These are phyloP conservation scores for Rhyzopertha dominica DNA, from an alignment of 1,140 invertebrate genomes.

Conservation along the genomic window DNA sequence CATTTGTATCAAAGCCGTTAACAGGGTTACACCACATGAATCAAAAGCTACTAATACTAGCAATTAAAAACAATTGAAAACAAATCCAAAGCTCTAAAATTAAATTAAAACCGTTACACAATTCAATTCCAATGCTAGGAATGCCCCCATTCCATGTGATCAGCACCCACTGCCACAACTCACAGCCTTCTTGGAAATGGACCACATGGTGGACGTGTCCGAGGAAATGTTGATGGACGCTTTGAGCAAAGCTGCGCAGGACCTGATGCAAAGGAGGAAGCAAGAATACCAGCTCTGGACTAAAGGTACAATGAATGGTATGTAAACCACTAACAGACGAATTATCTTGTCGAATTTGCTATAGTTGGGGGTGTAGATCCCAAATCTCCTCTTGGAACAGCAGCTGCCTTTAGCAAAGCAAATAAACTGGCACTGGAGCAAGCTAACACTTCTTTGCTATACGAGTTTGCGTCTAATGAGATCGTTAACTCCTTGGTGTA, in stretches of 20 bases:
- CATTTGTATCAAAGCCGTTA: no score
- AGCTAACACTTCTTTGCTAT: slow-evolving; percentile 82
- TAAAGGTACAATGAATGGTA: slow-evolving; percentile 47
- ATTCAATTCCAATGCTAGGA: slow-evolving; percentile 50
- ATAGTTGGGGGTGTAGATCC: slow-evolving; percentile 72
- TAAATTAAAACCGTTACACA: no score
- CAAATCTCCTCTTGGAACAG: slow-evolving; percentile 77
- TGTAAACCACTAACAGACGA: slow-evolving; percentile 6
- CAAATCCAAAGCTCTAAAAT: no score
- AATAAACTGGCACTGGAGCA: slow-evolving; percentile 74
- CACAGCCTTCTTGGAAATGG: slow-evolving; percentile 58
- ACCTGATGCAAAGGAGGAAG: slow-evolving; percentile 64
- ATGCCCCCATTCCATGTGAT: slow-evolving; percentile 71
- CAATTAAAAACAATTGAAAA: no score
- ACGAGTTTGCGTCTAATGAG: slow-evolving; percentile 81
- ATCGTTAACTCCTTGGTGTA: slow-evolving; percentile 65
- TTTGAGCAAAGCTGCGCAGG: slow-evolving; percentile 67
- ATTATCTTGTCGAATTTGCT: slow-evolving; percentile 5
- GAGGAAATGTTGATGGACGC: slow-evolving; percentile 59
- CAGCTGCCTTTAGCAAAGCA: slow-evolving; percentile 82
- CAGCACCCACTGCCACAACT: slow-evolving; percentile 63
- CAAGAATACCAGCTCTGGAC: slow-evolving; percentile 74
- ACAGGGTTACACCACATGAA: no score
- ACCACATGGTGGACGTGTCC: slow-evolving; percentile 47
- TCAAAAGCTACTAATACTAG: no score